Base-by-base conservation (phyloP, 2,797 vertebrate genomes). In the Pseudomugil tenellus region DNA sequence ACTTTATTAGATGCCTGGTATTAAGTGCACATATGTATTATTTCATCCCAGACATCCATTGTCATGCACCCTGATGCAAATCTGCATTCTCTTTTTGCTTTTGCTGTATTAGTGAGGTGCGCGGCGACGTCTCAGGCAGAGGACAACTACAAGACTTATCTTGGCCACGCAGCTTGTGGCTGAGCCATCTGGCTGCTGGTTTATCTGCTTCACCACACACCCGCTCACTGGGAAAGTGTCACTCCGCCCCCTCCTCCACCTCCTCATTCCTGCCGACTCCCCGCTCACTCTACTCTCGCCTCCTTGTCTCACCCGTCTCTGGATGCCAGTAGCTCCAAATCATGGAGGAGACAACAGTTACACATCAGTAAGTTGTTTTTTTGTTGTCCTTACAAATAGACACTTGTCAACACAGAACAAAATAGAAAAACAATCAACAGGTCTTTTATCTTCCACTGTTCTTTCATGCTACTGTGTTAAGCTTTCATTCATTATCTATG, bases 131-230 rank as follows among this genome's bases (percentile, higher is more conserved):
- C 79, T 71, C 68, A 46, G 37, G 65, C 64, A 32, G 74, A 81
- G 77, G 77, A 80, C 84, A 74, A 77, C 79, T 72, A 72, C 60
- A 32, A 68, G 72, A 85, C 87, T 92, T 92, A 92, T 92, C 91
- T 92, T 84, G 62, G 67, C 80, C 74, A 80, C 70, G 61, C 91
- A 91, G 89, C 81, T 81, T 83, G 83, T 81, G 84, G 80, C 79
- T 49, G 26, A 86, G 72, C 77, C 75, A 64, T 75, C 74, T 67
- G 54, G 72, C 73, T 67, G 82, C 83, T 58, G 80, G 66, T 81
- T 92, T 92, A 92, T 92, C 90, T 86, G 83, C 81, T 65, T 58
- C n/a, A 21, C 70, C 89, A 85, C 89, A 87, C 86, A 82, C 83
- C 64, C 88, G 83, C 89, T 84, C 80, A 49, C 73, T 72, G 76